Percentiles rank a stretch among this genome's conserved stretches.
Conservation (phyloP, 2,113 vertebrate species). For the Oryzias woworae region DNA sequence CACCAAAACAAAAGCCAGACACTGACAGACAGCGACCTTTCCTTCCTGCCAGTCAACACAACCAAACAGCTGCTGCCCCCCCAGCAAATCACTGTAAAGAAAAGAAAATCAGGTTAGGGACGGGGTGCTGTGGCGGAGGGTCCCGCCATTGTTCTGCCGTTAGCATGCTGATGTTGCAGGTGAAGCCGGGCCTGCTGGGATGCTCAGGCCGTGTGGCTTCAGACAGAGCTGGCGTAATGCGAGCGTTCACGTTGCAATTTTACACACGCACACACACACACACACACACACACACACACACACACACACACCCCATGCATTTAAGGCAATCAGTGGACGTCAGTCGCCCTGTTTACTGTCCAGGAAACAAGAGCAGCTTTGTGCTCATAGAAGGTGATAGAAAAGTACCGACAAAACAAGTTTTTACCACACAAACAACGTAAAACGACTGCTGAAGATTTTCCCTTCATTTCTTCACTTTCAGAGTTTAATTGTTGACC, state of each 20-base stretch:
- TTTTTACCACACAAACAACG: too few species aligned
- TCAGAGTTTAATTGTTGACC: too few species aligned
- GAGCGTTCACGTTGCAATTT: conserved; percentile 19
- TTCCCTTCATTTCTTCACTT: too few species aligned
- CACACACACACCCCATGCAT: conserved; percentile 15
- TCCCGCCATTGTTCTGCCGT: conserved; percentile 50
- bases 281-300: too few species aligned
- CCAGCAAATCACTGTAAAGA: conserved; percentile 58
- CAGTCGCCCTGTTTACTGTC: conserved; percentile 23
- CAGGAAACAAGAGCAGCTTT: conserved; percentile 19
- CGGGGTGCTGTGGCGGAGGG: conserved; percentile 24
- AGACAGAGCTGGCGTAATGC: conserved; percentile 33
- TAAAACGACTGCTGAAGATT: too few species aligned
- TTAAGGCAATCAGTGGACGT: conserved; percentile 31
- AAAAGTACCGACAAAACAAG: background rate
- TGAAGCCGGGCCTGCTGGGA: conserved; percentile 29
- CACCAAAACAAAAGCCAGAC: conserved; percentile 35
- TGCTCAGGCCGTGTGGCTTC: conserved; percentile 24
- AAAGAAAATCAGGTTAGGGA: conserved; percentile 63
- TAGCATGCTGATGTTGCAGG: conserved; percentile 45
- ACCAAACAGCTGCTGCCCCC: conserved; percentile 64
- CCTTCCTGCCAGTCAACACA: conserved; percentile 46
- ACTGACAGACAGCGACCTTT: conserved; percentile 55
- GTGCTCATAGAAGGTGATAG: conserved; percentile 11
- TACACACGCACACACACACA: too few species aligned